Percentiles rank a stretch among this genome's conserved stretches.
Conservation (phyloP, 2,888 invertebrate species). For the Brachyptera putata region DNA sequence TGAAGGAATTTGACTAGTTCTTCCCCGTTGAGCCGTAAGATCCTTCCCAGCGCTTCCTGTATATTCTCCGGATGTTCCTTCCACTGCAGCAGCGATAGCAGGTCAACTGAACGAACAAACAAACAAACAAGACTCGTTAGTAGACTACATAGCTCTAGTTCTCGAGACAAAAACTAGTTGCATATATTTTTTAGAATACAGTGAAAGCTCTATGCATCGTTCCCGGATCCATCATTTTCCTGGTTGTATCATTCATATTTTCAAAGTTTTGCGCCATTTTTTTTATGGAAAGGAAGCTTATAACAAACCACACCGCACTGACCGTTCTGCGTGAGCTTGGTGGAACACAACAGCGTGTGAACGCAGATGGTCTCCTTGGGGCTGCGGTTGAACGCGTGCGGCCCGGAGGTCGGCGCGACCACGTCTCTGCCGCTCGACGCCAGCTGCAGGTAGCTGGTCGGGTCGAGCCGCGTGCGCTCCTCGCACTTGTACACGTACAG, state of each 20-base stretch:
- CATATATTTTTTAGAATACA: too few species aligned
- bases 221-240: too few species aligned
- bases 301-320: too few species aligned
- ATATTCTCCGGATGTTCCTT: conserved; percentile 83
- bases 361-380: conserved; percentile 80
- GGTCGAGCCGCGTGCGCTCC: conserved; percentile 66
- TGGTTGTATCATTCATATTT: too few species aligned
- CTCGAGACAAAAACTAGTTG: too few species aligned
- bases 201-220: too few species aligned
- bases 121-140: not conserved
- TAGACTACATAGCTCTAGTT: too few species aligned
- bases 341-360: conserved; percentile 83
- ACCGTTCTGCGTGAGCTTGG: conserved; percentile 95
- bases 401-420: conserved; percentile 23
- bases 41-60: conserved; percentile 76
- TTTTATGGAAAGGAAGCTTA: too few species aligned
- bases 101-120: conserved; percentile 63
- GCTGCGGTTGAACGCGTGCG: conserved; percentile 61
- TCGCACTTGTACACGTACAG: conserved; percentile 93
- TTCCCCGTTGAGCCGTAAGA: conserved; percentile 76
- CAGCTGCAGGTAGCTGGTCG: conserved; percentile 49
- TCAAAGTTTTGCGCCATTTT: too few species aligned
- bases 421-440: conserved; percentile 53
- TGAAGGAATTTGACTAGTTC: conserved; percentile 92
- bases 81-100: conserved; percentile 87